Conservation (phyloP, 2,113 vertebrate genomes). For the Otolemur garnettii region DNA sequence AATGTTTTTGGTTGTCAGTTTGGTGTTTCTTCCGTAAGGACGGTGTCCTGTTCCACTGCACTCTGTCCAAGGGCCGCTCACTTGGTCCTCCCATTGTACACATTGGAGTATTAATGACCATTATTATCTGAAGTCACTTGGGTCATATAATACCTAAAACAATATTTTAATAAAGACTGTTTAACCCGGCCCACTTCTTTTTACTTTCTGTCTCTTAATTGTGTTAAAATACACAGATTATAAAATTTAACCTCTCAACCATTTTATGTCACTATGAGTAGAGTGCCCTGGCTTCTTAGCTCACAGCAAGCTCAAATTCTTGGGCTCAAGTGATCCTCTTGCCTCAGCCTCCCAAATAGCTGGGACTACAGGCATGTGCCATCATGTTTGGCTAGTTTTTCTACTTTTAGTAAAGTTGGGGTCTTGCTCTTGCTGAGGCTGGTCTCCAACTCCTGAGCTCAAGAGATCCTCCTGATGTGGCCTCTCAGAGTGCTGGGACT, state of each 20-base stretch:
- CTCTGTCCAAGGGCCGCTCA: neutral
- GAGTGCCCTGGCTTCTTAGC: no score
- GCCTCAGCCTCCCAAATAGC: no score
- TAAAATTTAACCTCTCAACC: neutral
- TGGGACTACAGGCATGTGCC: no score
- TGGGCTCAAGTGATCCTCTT: no score
- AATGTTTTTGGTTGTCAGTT: neutral
- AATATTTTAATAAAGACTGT: neutral
- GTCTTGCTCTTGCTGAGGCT: no score
- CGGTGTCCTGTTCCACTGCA: fast-evolving
- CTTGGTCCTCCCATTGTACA: neutral
- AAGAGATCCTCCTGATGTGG: no score
- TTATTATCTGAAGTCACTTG: neutral
- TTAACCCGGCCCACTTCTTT: neutral
- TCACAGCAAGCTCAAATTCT: no score
- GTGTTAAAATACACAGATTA: neutral
- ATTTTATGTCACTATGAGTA: neutral
- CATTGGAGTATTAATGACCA: neutral
- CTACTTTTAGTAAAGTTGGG: no score
- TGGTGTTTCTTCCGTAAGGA: neutral
- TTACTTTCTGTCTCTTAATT: neutral
- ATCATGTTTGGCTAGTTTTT: no score
- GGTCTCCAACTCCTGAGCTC: no score
- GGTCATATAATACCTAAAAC: neutral
- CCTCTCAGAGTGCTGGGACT: no score